Evolutionary conservation across 2,797 vertebrate species (phyloP).

Genomic region (Lateolabrax maculatus): DNA sequence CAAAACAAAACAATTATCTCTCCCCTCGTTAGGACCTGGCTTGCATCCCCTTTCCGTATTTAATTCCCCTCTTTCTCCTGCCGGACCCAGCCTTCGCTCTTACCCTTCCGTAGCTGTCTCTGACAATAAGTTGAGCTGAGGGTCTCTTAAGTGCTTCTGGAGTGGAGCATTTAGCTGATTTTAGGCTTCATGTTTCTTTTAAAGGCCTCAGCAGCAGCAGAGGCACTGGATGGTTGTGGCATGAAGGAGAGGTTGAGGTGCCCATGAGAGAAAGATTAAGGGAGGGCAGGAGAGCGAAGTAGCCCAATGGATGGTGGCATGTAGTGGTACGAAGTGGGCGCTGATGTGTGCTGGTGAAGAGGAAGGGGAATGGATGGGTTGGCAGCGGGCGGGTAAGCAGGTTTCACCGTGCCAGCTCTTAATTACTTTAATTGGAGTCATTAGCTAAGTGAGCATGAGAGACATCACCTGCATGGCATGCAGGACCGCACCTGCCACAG

Average conservation of each 20-base stretch:
- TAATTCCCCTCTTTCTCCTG: slow-evolving; percentile 51
- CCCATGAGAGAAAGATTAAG: slow-evolving; percentile 46
- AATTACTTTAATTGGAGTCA: slow-evolving; percentile 88
- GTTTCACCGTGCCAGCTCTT: slow-evolving; percentile 83
- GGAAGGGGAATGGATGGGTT: slow-evolving; percentile 60
- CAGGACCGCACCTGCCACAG: slow-evolving; percentile 80
- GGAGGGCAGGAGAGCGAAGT: slow-evolving; percentile 25
- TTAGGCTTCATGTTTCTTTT: slow-evolving; percentile 80
- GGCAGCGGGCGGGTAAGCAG: slow-evolving; percentile 57
- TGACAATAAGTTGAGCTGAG: slow-evolving; percentile 75
- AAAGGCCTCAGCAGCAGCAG: slow-evolving; percentile 58
- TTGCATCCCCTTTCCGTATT: slow-evolving; percentile 62
- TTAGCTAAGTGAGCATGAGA: slow-evolving; percentile 85
- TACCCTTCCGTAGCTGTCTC: slow-evolving; percentile 51
- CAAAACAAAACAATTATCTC: slow-evolving; percentile 84
- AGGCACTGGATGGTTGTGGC: slow-evolving; percentile 18
- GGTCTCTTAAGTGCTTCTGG: slow-evolving; percentile 82
- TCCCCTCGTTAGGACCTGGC: slow-evolving; percentile 81
- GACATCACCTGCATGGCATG: slow-evolving; percentile 83
- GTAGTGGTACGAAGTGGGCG: slow-evolving; percentile 53
- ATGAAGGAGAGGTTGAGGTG: slow-evolving; percentile 25
- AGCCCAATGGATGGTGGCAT: slow-evolving; percentile 46
- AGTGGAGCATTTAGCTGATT: slow-evolving; percentile 77
- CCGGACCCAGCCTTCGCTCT: slow-evolving; percentile 46
- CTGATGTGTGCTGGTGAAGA: slow-evolving; percentile 51